Evolutionary conservation across 2,113 vertebrate species (phyloP), one percentile per base, ranked within the genome.

Genomic region (Eptesicus fuscus): DNA sequence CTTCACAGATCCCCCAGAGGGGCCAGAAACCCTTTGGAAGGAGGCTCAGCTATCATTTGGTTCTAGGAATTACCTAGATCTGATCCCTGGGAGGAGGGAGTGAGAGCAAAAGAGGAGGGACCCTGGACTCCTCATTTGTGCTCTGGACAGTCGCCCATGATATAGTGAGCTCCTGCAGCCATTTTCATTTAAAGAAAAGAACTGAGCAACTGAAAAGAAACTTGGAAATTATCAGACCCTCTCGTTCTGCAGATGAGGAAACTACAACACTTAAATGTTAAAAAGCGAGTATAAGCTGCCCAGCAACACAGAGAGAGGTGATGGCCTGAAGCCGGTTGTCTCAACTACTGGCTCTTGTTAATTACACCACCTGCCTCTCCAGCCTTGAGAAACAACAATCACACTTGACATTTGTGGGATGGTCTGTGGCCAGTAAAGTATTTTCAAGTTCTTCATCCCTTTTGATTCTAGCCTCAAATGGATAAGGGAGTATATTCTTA

Each of bases 161-260:
- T 16, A 37, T 0, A 37, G 35, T 14, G 22, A 42, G 37, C 44
- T 80, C 83, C 78, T 71, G 44, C 4, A 69, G 32, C 70, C 49
- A 28, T 13, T 63, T 80, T 56, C 51, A 40, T 53, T 28, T 59
- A 56, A 49, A 51, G 84, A 42, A 74, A 18, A 86, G 59, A 80
- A 77, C 2, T 8, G 28, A 77, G 56, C 30, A 65, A 30, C 35
- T 42, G 18, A 56, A 90, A 84, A 65, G 30, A 69, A 76, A 53
- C 6, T 9, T 51, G 71, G 86, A 80, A 82, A 61, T 53, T 37
- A 51, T 4, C 6, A 1, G 40, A 53, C 35, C 4, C 70, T 42
- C 65, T 42, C 30, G 40, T 80, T 82, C 74, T 88, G 74, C 42
- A 83, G 82, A 65, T 69, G 63, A 95, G 65, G 63, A 91, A 93